Base-by-base conservation (phyloP, 2,113 vertebrate genomes). In the Panthera leo region DNA sequence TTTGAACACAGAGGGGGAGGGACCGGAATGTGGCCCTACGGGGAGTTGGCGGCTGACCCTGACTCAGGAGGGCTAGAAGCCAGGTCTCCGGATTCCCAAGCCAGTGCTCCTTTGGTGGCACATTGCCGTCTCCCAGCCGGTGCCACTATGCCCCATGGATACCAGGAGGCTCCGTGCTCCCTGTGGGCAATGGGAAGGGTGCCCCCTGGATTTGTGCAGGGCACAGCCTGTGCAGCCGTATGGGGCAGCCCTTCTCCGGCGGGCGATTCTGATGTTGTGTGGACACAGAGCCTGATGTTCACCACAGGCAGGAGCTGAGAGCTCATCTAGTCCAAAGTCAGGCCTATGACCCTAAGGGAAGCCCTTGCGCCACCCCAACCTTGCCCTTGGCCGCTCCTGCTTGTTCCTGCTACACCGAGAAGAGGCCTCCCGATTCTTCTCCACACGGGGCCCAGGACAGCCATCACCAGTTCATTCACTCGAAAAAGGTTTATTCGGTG, bases 341-440 rank as follows among this genome's bases (percentile, higher is more conserved):
- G 68, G 14, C 25, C 71, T 25, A 4, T 0, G 6, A 51, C 10
- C 16, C 0, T 4, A 1, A 0, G 0, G 4, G 36, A 95, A 67
- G 58, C 25, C 34, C n/a, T 23, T 2, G 16, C 2, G 18, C 36
- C 5, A 23, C 9, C 4, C 58, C 14, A 36, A 58, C 13, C 5
- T 19, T 42, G 53, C 5, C 45, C 8, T 7, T 1, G 18, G 48
- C 34, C 2, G 31, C 45, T 48, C 3, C 19, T 48, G 13, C 76
- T 70, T 9, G 0, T 15, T 61, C 18, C 39, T 15, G 73, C 3
- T 36, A 10, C 51, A 10, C 4, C 61, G n/a, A 31, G 5, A 55
- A 1, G 23, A 86, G 2, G 5, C n/a, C 53, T 19, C 48, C 5
- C 6, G 34, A 0, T 19, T n/a, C 58, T 87, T 21, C 88, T 42